Evolutionary conservation across 2,113 vertebrate genomes (phyloP).

Genomic region (Pseudorhombus dupliciocellatus): DNA sequence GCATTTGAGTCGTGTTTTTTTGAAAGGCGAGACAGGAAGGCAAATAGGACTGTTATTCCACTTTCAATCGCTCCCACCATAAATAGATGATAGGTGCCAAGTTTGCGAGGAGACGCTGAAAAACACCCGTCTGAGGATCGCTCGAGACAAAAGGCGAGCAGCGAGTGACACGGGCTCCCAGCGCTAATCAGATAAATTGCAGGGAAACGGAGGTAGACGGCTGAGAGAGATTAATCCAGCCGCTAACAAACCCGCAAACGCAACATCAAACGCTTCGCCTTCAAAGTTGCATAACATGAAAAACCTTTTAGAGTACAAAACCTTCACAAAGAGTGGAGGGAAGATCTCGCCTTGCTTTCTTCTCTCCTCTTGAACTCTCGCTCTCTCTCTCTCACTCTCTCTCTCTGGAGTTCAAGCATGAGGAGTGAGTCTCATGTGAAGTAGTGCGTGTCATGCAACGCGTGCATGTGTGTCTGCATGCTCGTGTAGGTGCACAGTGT

Average conservation of each 20-base stretch:
- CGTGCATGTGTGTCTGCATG: constrained; percentile 13
- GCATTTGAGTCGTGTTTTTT: constrained; percentile 65
- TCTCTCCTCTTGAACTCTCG: constrained; percentile 60
- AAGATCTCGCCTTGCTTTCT: constrained; percentile 67
- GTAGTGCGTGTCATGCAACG: constrained; percentile 61
- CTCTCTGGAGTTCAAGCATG: constrained; percentile 58
- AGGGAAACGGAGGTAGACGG: constrained; percentile 45
- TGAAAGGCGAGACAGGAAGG: constrained; percentile 70
- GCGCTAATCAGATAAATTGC: constrained; percentile 71
- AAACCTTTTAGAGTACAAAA: constrained; percentile 74
- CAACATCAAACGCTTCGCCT: constrained; percentile 77
- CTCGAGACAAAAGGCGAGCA: constrained; percentile 62
- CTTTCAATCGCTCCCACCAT: constrained; percentile 68
- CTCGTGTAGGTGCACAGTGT: constrained; percentile 25
- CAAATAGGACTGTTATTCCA: constrained; percentile 71
- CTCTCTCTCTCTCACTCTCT: constrained; percentile 52
- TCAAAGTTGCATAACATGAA: constrained; percentile 81
- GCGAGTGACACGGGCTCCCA: constrained; percentile 54
- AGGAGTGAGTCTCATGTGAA: constrained; percentile 64
- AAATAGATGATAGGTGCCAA: constrained; percentile 74
- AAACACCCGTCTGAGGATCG: constrained; percentile 54
- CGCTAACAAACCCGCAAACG: constrained; percentile 75
- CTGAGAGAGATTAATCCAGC: constrained; percentile 69
- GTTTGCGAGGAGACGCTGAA: constrained; percentile 62
- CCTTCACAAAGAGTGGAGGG: constrained; percentile 65